Base-by-base conservation (phyloP, 1,140 invertebrate genomes). In the Heliconius nattereri region DNA sequence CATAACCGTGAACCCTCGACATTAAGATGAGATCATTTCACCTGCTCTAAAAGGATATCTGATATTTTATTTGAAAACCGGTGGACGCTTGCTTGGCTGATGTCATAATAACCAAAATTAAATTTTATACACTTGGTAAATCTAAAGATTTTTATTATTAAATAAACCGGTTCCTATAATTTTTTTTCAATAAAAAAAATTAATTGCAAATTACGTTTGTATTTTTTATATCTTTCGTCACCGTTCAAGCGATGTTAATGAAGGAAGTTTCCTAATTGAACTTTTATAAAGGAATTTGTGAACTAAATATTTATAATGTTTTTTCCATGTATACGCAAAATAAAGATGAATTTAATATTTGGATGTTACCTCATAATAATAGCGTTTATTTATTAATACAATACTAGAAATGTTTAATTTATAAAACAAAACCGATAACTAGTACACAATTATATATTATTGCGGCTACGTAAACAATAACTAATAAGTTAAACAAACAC, bases 1-100 rank as follows among this genome's bases (percentile, higher is more conserved):
- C 49, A 73, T 49, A 45, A 26, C 72, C 72, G 2, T 73, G 72
- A 73, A 73, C 72, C 49, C 35, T 73, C 45, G 72, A 73, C 72
- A 73, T 73, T 73, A 73, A 73, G 49, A 73, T 73, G 72, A 73
- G 37, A 73, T 73, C 72, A 73, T 73, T 73, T 73, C 49, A 66
- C 60, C 60, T 29, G 60, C 60, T 66, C 13, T 13, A 66, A 66
- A 66, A 66, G 60, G 60, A 66, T 26, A 60, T 60, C 23, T n/a
- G 57, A 60, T 23, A 29, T 66, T 66, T 66, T 66, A 66, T 66
- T 66, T 66, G 26, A 66, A 66, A 66, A 29, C 60, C 60, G 60
- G 60, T 66, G 29, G 29, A 66, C 11, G 23, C 60, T 66, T 57
- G n/a, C 11, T 66, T 26, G 23, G 60, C 26, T 66, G 60, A 66